Percentiles rank a stretch among this genome's conserved stretches.
phyloP scores from a whole-genome alignment of 2,113 vertebrate genomes.

The Sakesphorus luctuosus region DNA sequence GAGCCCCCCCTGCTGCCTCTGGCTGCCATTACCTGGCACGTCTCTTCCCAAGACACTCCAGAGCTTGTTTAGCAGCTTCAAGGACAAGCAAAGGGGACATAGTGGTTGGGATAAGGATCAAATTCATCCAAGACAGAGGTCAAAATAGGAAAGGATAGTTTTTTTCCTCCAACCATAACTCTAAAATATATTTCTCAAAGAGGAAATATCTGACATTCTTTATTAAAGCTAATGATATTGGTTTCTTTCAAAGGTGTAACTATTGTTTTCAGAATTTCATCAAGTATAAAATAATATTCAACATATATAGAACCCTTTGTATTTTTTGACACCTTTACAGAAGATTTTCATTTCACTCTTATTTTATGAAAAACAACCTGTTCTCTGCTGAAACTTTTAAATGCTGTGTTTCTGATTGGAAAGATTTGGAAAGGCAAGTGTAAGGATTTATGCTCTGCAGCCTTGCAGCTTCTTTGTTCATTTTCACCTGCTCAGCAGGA shows the following conservation, averaged over 20 bases:
- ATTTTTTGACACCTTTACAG: neutral
- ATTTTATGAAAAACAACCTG: neutral
- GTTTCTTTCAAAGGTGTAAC: neutral
- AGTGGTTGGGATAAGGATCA: neutral
- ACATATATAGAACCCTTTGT: neutral
- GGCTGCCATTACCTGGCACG: neutral
- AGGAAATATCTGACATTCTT: neutral
- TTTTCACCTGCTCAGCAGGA: slow-evolving; percentile 54
- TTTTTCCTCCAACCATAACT: neutral
- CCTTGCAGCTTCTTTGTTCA: slow-evolving; percentile 26
- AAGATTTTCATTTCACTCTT: neutral
- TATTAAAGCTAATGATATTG: neutral
- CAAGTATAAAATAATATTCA: neutral
- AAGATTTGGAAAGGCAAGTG: neutral
- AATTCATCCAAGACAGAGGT: neutral
- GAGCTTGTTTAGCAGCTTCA: neutral
- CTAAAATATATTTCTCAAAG: neutral
- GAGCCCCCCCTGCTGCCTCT: slow-evolving; percentile 66
- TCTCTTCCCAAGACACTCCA: neutral
- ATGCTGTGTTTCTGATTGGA: neutral
- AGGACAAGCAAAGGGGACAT: neutral
- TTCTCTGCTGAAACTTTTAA: neutral
- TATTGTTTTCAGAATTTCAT: neutral
- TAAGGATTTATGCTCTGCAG: neutral
- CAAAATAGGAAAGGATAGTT: neutral